These are phyloP conservation scores for Calidris pugnax DNA, from an alignment of 2,113 vertebrate genomes.

Conservation along the genomic window DNA sequence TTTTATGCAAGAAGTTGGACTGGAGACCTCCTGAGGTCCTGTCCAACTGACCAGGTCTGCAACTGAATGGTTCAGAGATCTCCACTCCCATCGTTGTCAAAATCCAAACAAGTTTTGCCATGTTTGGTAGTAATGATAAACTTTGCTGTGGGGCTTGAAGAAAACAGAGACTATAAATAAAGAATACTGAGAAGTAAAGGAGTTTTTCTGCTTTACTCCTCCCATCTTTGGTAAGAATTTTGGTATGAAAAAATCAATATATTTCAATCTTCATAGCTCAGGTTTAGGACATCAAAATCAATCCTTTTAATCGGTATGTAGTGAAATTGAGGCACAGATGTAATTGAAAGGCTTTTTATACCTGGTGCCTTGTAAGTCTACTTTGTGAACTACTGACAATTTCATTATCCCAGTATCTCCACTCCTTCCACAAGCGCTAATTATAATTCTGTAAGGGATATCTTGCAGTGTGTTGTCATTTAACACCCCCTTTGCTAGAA, in stretches of 20 bases:
- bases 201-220: neutral
- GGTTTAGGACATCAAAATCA: neutral
- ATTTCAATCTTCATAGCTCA: neutral
- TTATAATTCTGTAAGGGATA: neutral
- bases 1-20: neutral
- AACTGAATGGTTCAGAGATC: neutral
- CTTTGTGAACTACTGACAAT: neutral
- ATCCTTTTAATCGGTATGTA: neutral
- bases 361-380: neutral
- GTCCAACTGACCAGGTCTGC: neutral
- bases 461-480: neutral
- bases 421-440: neutral
- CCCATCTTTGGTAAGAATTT: neutral
- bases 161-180: neutral
- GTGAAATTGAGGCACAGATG: neutral
- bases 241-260: neutral
- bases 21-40: neutral
- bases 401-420: neutral
- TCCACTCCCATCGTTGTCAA: neutral
- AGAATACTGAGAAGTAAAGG: neutral
- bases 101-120: neutral
- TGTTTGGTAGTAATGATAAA: neutral
- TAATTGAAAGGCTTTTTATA: neutral
- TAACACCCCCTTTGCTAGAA: neutral
- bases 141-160: neutral